Evolutionary conservation across 1,140 invertebrate species (phyloP).

Genomic region (Panagrolaimus sp.): DNA sequence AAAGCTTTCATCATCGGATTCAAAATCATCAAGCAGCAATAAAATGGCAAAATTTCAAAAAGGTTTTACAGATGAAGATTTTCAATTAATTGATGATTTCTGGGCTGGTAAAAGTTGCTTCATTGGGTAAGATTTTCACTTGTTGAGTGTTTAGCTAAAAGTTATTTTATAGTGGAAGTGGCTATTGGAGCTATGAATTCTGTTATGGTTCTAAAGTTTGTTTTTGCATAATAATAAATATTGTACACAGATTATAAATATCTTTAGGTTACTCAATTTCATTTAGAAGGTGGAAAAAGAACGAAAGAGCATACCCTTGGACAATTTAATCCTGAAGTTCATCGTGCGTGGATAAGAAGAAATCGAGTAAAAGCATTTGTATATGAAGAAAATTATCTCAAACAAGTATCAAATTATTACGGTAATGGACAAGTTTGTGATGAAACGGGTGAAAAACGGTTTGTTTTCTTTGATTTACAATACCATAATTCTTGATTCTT

Average conservation of each 20-base stretch:
- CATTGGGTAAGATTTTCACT: neutral
- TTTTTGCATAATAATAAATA: neutral
- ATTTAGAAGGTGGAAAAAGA: neutral
- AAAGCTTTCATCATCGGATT: neutral
- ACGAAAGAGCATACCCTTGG: neutral
- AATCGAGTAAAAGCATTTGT: neutral
- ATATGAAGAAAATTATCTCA: neutral
- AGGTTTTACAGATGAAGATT: slow-evolving; percentile 9
- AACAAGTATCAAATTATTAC: neutral
- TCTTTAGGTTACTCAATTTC: neutral
- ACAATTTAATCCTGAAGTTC: neutral
- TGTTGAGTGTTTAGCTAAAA: neutral
- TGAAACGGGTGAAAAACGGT: neutral
- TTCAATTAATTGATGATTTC: neutral
- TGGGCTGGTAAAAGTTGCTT: slow-evolving; percentile 6
- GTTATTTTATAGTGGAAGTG: neutral
- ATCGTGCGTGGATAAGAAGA: neutral
- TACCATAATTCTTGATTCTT: neutral
- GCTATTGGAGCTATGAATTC: neutral
- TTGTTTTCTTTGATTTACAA: neutral
- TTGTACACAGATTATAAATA: neutral
- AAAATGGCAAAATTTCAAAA: neutral
- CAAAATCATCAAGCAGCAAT: neutral
- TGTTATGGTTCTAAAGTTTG: neutral
- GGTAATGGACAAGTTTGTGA: neutral